These are phyloP conservation scores for Idaea aversata DNA, from an alignment of 2,888 invertebrate genomes.

Conservation along the genomic window DNA sequence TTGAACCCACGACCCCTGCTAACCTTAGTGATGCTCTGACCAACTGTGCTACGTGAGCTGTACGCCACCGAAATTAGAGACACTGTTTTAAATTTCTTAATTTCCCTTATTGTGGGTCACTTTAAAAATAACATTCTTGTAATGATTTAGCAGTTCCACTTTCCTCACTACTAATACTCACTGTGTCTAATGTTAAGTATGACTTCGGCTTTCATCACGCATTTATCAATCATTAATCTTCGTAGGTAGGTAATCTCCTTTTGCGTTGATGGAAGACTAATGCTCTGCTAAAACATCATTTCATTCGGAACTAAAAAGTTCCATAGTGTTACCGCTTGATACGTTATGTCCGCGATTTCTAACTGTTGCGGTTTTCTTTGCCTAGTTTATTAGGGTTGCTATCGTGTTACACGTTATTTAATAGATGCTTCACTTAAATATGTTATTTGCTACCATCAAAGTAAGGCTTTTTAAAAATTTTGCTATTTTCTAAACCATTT, in stretches of 20 bases:
- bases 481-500: neutral
- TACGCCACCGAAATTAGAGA: too few relatives aligned
- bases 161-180: neutral
- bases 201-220: neutral
- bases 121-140: too few relatives aligned
- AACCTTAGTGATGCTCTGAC: too few relatives aligned
- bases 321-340: constrained; percentile 31
- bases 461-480: neutral
- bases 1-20: too few relatives aligned
- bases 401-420: neutral
- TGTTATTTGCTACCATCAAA: neutral
- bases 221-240: neutral
- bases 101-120: too few relatives aligned
- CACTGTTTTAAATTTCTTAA: too few relatives aligned
- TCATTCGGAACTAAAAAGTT: constrained; percentile 30
- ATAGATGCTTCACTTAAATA: neutral
- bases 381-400: constrained; percentile 29
- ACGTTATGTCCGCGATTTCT: constrained; percentile 45
- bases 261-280: neutral
- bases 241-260: neutral
- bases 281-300: constrained; percentile 7
- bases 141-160: neutral
- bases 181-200: neutral
- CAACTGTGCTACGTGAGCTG: too few relatives aligned
- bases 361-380: constrained; percentile 45